Evolutionary conservation across 2,888 invertebrate genomes (phyloP), one percentile per base, ranked within the genome.

Genomic region (Parascotia fuliginaria): DNA sequence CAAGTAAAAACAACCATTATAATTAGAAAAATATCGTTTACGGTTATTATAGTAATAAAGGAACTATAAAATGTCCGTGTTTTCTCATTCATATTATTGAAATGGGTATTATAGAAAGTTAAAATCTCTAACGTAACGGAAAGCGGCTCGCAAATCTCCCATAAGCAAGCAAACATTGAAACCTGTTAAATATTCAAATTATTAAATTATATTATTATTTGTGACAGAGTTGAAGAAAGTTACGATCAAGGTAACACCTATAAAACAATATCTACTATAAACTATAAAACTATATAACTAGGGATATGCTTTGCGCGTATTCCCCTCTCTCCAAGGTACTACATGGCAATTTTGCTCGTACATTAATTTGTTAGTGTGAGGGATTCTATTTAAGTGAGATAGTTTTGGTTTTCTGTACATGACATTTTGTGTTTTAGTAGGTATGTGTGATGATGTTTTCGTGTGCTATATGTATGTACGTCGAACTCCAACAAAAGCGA

Each of bases 71-170:
- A 42, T 9, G 11, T 42, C 11, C 11, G 15, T 47, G 43, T 31
- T 50, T 32, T 39, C 54, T 54, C 16, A 43, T 51, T 58, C 24
- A 24, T 43, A 29, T 41, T 15, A 15, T 15, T 36, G 14, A 28
- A 40, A 38, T 22, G 37, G 34, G 9, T 31, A 55, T 41, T 5
- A 34, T 51, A 60, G 63, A 63, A 63, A 64, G 63, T 60, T 45
- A 31, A 38, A 33, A 41, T 42, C 1, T 12, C 11, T 7, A 16
- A 29, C 12, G 39, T 15, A 40, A 38, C 39, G 27, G 42, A 29
- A 36, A 42, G 46, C 46, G 32, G 13, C 29, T 46, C 16, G 14
- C 27, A 33, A 41, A 50, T 37, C 19, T 34, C 38, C 37, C 14
- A 28, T 32, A 46, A 9, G 4, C 27, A 31, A 32, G 34, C 29